phyloP scores from a whole-genome alignment of 2,888 invertebrate species.

The Hermodice carunculata region DNA sequence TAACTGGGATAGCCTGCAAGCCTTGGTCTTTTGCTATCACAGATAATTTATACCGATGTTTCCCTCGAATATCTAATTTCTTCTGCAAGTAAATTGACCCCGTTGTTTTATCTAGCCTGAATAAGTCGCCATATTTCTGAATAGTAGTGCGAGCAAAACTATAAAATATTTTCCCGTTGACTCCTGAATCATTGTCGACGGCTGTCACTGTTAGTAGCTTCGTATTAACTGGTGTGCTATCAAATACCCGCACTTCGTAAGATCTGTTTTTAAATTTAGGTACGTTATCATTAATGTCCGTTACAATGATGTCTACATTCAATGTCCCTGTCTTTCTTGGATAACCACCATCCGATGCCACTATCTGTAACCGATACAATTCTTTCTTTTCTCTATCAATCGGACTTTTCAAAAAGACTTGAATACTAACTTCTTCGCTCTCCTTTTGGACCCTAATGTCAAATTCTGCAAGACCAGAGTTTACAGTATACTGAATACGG shows the following conservation, averaged over 20 bases:
- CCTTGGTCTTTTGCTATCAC: conserved; percentile 30
- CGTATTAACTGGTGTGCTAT: conserved; percentile 7
- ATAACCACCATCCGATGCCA: conserved; percentile 8
- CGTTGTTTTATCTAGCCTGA: neutral
- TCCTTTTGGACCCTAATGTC: neutral
- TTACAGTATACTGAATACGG: neutral
- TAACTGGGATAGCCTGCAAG: conserved; percentile 80
- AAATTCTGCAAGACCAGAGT: neutral
- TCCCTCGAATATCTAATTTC: conserved; percentile 6
- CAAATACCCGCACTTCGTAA: neutral
- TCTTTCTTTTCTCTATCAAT: conserved; percentile 10
- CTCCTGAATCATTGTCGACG: conserved; percentile 4
- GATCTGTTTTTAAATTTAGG: conserved; percentile 6
- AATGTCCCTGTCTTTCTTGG: neutral
- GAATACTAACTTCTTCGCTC: neutral
- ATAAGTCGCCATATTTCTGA: neutral
- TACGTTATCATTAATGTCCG: conserved; percentile 13
- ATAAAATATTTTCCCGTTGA: conserved; percentile 2
- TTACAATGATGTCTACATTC: neutral
- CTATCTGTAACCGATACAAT: neutral
- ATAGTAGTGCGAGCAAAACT: neutral
- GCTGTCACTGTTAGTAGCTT: conserved; percentile 1
- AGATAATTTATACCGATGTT: conserved; percentile 14
- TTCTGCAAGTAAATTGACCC: conserved; percentile 8
- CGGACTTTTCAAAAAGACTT: neutral